Conservation (phyloP, 1,140 invertebrate genomes). For the Heliconius himera region DNA sequence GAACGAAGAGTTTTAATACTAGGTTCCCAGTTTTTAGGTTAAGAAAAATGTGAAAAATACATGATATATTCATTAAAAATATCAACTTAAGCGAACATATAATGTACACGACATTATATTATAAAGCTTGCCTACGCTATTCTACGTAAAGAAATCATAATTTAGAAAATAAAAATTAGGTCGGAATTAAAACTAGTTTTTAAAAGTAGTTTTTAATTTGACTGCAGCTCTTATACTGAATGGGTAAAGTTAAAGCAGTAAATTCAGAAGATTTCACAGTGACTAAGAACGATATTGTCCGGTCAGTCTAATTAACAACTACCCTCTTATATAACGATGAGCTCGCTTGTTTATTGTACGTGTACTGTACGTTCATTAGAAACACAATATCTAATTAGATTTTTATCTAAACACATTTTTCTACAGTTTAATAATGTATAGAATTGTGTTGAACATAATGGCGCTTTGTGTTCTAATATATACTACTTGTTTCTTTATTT, state of each 20-base stretch:
- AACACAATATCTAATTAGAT: not conserved
- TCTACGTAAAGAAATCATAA: not conserved
- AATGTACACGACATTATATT: too few relatives aligned
- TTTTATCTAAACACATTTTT: not conserved
- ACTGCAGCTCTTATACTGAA: not conserved
- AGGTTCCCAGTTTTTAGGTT: too few relatives aligned
- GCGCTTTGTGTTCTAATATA: too few relatives aligned
- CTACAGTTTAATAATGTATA: too few relatives aligned
- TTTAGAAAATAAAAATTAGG: constrained; percentile 14
- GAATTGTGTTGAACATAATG: too few relatives aligned
- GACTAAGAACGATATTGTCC: not conserved
- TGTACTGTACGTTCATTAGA: not conserved
- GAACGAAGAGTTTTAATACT: too few relatives aligned
- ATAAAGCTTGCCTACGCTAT: not conserved
- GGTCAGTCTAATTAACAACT: not conserved
- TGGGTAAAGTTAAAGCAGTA: not conserved
- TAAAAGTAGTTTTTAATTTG: constrained; percentile 11
- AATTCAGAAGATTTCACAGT: not conserved
- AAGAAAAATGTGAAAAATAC: not conserved
- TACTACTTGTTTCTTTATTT: too few relatives aligned
- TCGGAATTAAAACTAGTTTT: not conserved
- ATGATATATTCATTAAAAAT: not conserved
- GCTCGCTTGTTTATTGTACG: not conserved
- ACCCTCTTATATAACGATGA: constrained; percentile 1
- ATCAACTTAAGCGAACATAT: not conserved